These are phyloP conservation scores for Pelodiscus sinensis DNA, from an alignment of 2,113 vertebrate genomes.

Conservation along the genomic window DNA sequence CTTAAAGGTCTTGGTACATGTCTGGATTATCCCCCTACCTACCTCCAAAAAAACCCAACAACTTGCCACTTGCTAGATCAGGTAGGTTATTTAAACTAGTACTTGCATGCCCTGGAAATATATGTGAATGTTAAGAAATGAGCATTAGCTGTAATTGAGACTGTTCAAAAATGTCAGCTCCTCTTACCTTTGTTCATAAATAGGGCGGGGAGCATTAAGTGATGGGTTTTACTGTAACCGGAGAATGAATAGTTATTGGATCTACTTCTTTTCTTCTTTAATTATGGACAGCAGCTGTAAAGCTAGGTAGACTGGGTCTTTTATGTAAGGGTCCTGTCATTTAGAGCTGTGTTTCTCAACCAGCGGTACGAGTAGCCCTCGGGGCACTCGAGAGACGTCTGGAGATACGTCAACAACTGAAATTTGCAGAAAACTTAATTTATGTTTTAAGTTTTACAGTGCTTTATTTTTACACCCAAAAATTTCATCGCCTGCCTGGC, in stretches of 20 bases:
- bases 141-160: rapidly evolving
- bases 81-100: rapidly evolving
- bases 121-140: background rate
- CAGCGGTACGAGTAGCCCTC: too few species aligned
- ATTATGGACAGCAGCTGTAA: constrained; percentile 9
- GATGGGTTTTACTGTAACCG: background rate
- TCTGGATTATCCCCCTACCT: background rate
- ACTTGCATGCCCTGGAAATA: background rate
- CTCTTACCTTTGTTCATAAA: too few species aligned
- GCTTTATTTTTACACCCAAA: too few species aligned
- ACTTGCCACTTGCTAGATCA: background rate
- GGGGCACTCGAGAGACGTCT: too few species aligned
- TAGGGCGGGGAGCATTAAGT: too few species aligned
- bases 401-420: too few species aligned
- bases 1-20: background rate
- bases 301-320: too few species aligned
- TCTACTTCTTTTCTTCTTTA: constrained; percentile 50
- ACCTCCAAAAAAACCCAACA: rapidly evolving
- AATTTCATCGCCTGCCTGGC: too few species aligned
- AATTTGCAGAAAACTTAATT: too few species aligned
- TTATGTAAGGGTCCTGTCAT: background rate
- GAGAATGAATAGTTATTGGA: constrained; percentile 45
- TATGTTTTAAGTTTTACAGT: too few species aligned
- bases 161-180: background rate
- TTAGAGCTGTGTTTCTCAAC: background rate